Conservation (phyloP, 1,140 invertebrate species). For the Liolophura sinensis region DNA sequence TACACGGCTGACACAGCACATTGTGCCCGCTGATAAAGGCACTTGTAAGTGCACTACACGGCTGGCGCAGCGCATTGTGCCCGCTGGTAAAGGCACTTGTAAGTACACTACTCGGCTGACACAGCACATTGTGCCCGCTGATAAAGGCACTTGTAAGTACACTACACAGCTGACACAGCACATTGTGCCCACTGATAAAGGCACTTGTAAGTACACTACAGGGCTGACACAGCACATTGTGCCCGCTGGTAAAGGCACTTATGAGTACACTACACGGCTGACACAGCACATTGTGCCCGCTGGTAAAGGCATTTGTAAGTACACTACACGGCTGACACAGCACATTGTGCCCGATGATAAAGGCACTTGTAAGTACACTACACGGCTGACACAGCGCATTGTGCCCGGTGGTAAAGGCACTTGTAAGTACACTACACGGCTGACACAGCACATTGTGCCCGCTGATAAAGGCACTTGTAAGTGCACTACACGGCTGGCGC, state of each 20-base stretch:
- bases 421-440: conserved; percentile 55
- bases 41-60: conserved; percentile 54
- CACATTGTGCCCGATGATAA: conserved; percentile 69
- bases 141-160: conserved; percentile 61
- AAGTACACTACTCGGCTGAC: conserved; percentile 55
- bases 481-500: conserved; percentile 63
- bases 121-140: conserved; percentile 69
- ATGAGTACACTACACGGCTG: conserved; percentile 58
- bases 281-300: conserved; percentile 73
- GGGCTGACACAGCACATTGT: conserved; percentile 70
- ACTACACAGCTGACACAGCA: conserved; percentile 68
- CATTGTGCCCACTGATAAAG: conserved; percentile 70
- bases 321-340: conserved; percentile 63
- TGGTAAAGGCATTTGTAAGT: conserved; percentile 62
- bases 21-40: conserved; percentile 69
- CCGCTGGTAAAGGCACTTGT: conserved; percentile 63
- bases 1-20: conserved; percentile 70
- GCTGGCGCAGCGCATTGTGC: conserved; percentile 71
- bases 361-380: conserved; percentile 47
- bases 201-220: conserved; percentile 55
- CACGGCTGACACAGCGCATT: conserved; percentile 69
- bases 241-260: conserved; percentile 64
- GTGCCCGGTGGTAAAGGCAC: conserved; percentile 65
- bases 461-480: conserved; percentile 61
- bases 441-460: conserved; percentile 70